Evolutionary conservation across 2,888 invertebrate genomes (phyloP), one percentile per base, ranked within the genome.

Genomic region (Cerastis rubricosa): DNA sequence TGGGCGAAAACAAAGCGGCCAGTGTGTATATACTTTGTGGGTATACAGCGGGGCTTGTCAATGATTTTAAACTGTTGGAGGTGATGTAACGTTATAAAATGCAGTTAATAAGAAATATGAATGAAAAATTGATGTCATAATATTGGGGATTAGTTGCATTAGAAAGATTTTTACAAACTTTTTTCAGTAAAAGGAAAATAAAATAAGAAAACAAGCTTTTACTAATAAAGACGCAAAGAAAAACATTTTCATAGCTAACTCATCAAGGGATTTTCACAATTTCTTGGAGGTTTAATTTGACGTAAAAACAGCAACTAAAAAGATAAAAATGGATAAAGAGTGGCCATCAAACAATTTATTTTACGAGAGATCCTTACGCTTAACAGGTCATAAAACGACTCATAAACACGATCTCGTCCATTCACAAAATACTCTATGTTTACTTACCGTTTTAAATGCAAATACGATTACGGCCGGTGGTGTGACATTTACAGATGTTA

Each of bases 361-460:
- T 96, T 94, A 96, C 94, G 95, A 96, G 92, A 94, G 93, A 94
- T 94, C 94, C 94, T 95, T 94, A 94, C 94, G 92, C 93, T 96
- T 95, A 95, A 95, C 95, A 96, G 94, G 92, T 95, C 96, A 94
- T 96, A 96, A 96, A 96, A 93, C 92, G 92, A 94, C 90, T 93
- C 95, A 94, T 96, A 96, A 96, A 96, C 94, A 93, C 92, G 89
- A 90, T 87, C 91, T 91, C 94, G 93, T 93, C 94, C 96, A 96
- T 96, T 96, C 95, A 95, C 93, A 92, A 93, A 94, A 94, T 92
- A 92, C 93, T 93, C 92, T 93, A 93, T 95, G 94, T 95, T 96
- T 95, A 94, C 95, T 95, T 94, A 94, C 92, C 93, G 92, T 95
- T 96, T 95, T 95, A 95, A 95, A 96, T 96, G 96, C 95, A 95